These are phyloP conservation scores for Frankliniella intonsa DNA, from an alignment of 2,888 invertebrate species.

Conservation along the genomic window DNA sequence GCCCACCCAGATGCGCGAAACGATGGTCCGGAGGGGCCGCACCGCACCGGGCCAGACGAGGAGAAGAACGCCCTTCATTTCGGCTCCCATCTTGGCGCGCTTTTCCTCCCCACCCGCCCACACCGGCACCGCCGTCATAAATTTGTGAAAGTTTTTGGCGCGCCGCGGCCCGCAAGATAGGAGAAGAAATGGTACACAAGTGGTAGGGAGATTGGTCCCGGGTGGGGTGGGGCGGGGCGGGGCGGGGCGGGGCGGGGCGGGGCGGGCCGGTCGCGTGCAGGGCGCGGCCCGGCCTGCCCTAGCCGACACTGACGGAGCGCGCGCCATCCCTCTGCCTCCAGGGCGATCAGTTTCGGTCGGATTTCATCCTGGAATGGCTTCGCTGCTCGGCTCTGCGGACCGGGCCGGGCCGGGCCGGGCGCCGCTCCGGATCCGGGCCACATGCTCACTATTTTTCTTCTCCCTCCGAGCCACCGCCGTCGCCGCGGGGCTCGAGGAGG, in stretches of 20 bases:
- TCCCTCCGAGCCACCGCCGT: not conserved
- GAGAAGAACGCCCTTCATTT: too few species aligned
- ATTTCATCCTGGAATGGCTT: not conserved
- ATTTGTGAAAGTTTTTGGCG: too few species aligned
- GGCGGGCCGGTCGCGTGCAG: not conserved
- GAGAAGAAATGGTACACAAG: not conserved
- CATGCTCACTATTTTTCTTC: not conserved
- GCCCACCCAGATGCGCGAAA: too few species aligned
- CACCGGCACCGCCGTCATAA: not conserved
- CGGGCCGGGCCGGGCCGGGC: not conserved
- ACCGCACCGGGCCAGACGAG: not conserved
- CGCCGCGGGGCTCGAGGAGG: not conserved
- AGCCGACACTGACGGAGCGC: not conserved
- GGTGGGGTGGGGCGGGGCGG: not conserved
- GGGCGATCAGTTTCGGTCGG: conserved; percentile 6
- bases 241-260: not conserved
- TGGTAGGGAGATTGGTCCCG: not conserved
- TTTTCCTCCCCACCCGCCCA: not conserved
- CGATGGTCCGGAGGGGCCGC: not conserved
- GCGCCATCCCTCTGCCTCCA: not conserved
- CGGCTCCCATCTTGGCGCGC: too few species aligned
- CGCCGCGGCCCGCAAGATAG: not conserved
- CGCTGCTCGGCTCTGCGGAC: not conserved
- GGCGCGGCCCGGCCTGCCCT: too few species aligned
- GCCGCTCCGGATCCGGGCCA: not conserved